phyloP scores from a whole-genome alignment of 2,113 vertebrate species.

The Peromyscus californicus region DNA sequence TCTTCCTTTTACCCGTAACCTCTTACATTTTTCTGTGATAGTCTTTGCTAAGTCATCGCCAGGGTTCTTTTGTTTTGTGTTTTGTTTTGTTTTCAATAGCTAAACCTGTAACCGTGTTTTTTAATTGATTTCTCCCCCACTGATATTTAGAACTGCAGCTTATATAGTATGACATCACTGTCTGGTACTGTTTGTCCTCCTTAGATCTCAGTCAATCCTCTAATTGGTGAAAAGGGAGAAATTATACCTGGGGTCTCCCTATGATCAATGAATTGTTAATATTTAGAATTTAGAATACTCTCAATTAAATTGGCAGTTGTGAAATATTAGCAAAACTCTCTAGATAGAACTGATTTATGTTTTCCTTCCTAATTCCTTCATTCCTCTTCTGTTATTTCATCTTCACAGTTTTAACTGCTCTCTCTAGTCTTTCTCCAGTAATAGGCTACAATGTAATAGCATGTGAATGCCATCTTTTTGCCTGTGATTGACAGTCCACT shows the following conservation, averaged over 20 bases:
- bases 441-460: neutral
- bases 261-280: conserved; percentile 41
- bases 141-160: conserved; percentile 74
- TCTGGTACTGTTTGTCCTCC: conserved; percentile 82
- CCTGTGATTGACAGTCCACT: neutral
- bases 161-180: conserved; percentile 71
- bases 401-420: neutral
- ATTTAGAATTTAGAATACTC: conserved; percentile 42
- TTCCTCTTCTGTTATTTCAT: neutral
- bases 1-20: conserved; percentile 71
- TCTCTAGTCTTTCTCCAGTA: neutral
- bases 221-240: conserved; percentile 72
- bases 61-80: neutral
- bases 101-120: conserved; percentile 30
- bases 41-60: conserved; percentile 20
- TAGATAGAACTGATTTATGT: neutral
- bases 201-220: conserved; percentile 81
- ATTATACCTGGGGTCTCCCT: conserved; percentile 17
- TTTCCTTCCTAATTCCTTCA: conserved; percentile 43
- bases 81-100: conserved; percentile 13
- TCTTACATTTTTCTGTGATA: conserved; percentile 56
- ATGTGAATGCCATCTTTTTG: conserved; percentile 5
- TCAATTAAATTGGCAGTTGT: conserved; percentile 53
- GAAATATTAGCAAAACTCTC: conserved; percentile 32
- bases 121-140: conserved; percentile 21